A percentile compares a stretch with the other conserved stretches of the same genome.
These are phyloP conservation scores for Ametastegia equiseti DNA, from an alignment of 2,888 invertebrate species.

Conservation along the genomic window DNA sequence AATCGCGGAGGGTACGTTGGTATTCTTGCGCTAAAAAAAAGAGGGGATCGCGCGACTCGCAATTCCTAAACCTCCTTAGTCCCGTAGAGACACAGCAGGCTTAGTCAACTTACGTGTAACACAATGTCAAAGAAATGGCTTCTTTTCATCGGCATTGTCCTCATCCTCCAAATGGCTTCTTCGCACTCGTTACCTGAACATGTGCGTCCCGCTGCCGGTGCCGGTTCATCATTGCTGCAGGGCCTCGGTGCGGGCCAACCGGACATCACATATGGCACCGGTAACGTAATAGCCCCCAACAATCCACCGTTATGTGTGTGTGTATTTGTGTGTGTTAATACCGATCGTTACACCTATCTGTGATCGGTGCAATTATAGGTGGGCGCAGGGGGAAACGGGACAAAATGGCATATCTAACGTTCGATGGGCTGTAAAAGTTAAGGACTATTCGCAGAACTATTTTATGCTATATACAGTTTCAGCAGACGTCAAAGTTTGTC, in stretches of 20 bases:
- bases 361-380: too few species aligned
- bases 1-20: neutral
- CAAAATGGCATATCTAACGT: too few species aligned
- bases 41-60: neutral
- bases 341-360: too few species aligned
- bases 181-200: neutral
- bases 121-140: slow-evolving; percentile 8
- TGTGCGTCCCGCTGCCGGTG: neutral
- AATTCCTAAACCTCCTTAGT: neutral
- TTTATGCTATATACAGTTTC: too few species aligned
- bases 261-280: neutral
- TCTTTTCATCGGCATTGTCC: neutral
- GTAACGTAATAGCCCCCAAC: neutral
- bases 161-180: neutral
- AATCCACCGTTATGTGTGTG: neutral
- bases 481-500: too few species aligned
- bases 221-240: neutral
- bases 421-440: too few species aligned
- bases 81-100: neutral
- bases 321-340: neutral
- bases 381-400: too few species aligned
- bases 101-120: neutral
- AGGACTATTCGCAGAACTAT: too few species aligned
- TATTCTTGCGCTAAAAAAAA: neutral
- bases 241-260: neutral